Percentiles rank a stretch among this genome's conserved stretches.
Evolutionary conservation across 2,113 vertebrate species (phyloP).

Genomic region (Nyctereutes procyonoides): DNA sequence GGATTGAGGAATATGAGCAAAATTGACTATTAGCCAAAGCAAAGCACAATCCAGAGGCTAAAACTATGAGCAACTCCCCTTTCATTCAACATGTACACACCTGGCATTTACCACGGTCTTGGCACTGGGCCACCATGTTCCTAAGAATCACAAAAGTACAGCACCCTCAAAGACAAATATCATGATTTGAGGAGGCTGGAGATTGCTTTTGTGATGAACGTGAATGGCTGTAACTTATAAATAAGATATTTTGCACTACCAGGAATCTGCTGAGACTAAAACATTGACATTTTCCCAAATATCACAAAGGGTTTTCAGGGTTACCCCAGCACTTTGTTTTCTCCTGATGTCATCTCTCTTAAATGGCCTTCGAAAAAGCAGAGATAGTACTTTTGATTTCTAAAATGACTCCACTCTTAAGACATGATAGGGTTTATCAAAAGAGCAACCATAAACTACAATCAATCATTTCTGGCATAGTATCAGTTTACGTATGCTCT

Average conservation of each 20-base stretch:
- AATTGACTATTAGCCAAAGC: background rate
- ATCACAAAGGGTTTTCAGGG: background rate
- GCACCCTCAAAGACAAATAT: background rate
- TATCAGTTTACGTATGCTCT: background rate
- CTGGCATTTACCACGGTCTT: background rate
- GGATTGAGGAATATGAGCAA: background rate
- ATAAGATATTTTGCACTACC: background rate
- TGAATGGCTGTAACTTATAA: background rate
- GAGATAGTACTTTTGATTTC: background rate
- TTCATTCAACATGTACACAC: background rate
- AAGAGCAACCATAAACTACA: background rate
- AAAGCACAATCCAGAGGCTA: background rate
- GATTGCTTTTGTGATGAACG: background rate
- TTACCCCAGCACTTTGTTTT: background rate
- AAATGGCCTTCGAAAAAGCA: background rate
- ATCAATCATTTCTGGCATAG: background rate
- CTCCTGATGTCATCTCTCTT: background rate
- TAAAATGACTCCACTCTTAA: conserved; percentile 15
- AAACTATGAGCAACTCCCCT: background rate
- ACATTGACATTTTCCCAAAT: background rate
- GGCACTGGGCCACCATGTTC: background rate
- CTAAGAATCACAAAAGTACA: background rate
- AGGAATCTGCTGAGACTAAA: background rate
- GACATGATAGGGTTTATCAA: background rate
- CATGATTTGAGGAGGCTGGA: background rate